phyloP scores from a whole-genome alignment of 2,888 invertebrate species.

The Aporophyla nigra region DNA sequence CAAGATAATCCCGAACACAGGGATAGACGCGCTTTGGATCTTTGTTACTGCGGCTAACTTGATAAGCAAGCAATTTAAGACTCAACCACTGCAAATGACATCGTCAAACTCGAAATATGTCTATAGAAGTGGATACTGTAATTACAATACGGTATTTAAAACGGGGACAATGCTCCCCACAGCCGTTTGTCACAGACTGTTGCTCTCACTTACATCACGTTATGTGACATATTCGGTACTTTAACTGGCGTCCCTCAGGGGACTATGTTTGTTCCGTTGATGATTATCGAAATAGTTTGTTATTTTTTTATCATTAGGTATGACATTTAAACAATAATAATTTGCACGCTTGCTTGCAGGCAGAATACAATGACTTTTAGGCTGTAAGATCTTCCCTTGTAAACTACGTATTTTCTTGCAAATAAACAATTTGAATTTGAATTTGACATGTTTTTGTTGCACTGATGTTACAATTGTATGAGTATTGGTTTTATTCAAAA shows the following conservation, averaged over 20 bases:
- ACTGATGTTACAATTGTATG: not conserved
- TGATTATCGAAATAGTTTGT: constrained; percentile 41
- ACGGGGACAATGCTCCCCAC: constrained; percentile 46
- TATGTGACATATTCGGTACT: constrained; percentile 68
- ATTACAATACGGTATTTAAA: constrained; percentile 67
- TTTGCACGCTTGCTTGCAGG: too few species aligned
- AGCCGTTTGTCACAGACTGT: constrained; percentile 74
- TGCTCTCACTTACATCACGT: constrained; percentile 73
- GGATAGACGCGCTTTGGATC: constrained; percentile 26
- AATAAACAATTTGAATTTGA: too few species aligned
- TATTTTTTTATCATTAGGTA: too few species aligned
- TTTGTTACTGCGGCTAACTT: constrained; percentile 42
- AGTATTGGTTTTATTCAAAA: not conserved
- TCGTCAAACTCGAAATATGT: constrained; percentile 25
- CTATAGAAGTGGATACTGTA: constrained; percentile 42
- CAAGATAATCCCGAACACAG: constrained; percentile 43
- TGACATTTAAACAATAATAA: too few species aligned
- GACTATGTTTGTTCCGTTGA: constrained; percentile 57
- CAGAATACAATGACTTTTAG: too few species aligned
- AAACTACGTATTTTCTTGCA: too few species aligned
- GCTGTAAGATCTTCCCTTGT: too few species aligned
- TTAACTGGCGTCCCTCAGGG: constrained; percentile 60
- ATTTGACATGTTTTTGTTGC: too few species aligned
- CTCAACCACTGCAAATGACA: constrained; percentile 28
- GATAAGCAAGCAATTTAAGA: constrained; percentile 34